Base-by-base conservation (phyloP, 53 echinoderm and acorn worm species). In the Astropecten irregularis region DNA sequence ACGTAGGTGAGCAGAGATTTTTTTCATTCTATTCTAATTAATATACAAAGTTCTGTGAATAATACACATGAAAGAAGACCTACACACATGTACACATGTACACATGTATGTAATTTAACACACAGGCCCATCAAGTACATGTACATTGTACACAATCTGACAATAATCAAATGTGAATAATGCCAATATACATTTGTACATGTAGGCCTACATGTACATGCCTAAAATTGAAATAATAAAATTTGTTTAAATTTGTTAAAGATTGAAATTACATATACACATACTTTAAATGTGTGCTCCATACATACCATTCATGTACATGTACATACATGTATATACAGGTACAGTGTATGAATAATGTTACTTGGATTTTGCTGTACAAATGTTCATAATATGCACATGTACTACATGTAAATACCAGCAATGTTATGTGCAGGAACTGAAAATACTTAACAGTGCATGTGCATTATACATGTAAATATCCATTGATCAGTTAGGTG, bases 51-150 rank as follows among this genome's bases (percentile, higher is more conserved):
- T n/a, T n/a, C n/a, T n/a, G n/a, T n/a, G n/a, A n/a, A n/a, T n/a
- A n/a, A n/a, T n/a, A n/a, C n/a, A n/a, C n/a, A n/a, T n/a, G n/a
- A n/a, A n/a, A n/a, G n/a, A n/a, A n/a, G n/a, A n/a, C n/a, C n/a
- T 27, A 4, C 4, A 58, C 28, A 25, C 58, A 27, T 15, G 16
- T 33, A 64, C 64, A 64, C 34, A 64, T 36, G 34, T 64, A 36
- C 34, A 64, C 64, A 64, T 64, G 64, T 64, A 64, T 4, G n/a
- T n/a, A n/a, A n/a, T n/a, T n/a, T n/a, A n/a, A n/a, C n/a, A n/a
- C n/a, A n/a, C n/a, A n/a, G n/a, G n/a, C n/a, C n/a, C n/a, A 42
- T n/a, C 54, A 54, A 9, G 54, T 54, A 54, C 54, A 54, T 54
- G 54, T 54, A 64, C 68, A 68, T 9, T 68, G 44, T 40, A 23